Base-by-base conservation (phyloP, 2,113 vertebrate species). In the Dipodomys merriami region DNA sequence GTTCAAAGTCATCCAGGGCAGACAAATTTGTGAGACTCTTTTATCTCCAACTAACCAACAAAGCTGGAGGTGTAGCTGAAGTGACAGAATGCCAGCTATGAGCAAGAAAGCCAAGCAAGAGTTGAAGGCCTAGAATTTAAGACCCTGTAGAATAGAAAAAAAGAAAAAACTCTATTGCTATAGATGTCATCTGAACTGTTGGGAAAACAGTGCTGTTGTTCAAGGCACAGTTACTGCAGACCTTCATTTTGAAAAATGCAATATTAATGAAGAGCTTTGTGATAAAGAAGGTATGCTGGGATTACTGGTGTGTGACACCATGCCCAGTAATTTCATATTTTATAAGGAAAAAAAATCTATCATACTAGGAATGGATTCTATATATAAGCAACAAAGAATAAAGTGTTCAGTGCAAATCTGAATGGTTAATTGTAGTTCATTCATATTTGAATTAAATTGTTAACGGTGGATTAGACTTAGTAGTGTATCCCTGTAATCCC, bases 321-420 rank as follows among this genome's bases (percentile, higher is more conserved):
- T 8, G 95, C 95, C 92, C 60, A n/a, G 23, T 78, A 78, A 79
- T 53, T 83, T 85, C 87, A 46, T 64, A 12, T 76, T 90, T 83
- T 89, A 74, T n/a, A 62, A 57, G 53, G 15, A 12, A 18, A 67
- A 77, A 74, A 20, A 87, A 92, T 67, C 25, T 83, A 87, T 20
- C 64, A 27, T 2, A 60, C 10, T 67, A 78, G 86, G 30, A 87
- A 29, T 78, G 60, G 68, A 30, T 91, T 80, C 93, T 30, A 53
- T 79, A 65, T 62, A 81, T 68, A 20, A 22, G 60, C 57, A 88
- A 72, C 5, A n/a, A 90, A 68, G 18, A 88, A 71, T 18, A 83
- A 86, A 60, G 29, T 62, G 65, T 78, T 82, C 1, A 68, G 44
- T 27, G 83, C 13, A 91, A 86, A 6, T 35, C 29, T 87, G 16